Evolutionary conservation across 1,140 invertebrate species (phyloP), one percentile per base, ranked within the genome.

Genomic region (Bombus haemorrhoidalis): DNA sequence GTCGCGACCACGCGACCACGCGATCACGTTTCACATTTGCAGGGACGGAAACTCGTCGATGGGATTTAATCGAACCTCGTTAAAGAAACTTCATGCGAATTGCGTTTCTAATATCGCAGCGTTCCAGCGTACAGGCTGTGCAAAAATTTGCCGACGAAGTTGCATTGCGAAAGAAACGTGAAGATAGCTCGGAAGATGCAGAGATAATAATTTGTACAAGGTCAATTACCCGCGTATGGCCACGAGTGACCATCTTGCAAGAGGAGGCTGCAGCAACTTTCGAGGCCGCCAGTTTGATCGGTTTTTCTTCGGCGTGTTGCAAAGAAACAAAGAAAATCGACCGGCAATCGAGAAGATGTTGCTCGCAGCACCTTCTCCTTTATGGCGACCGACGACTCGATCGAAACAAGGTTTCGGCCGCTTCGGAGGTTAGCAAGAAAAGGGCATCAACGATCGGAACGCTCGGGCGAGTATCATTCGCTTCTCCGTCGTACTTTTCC

Each of bases 231-330:
- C 93, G 90, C 78, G 92, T 81, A 74, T 93, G 92, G 88, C 93
- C 92, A 89, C 94, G 94, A 79, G 93, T 93, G 93, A 95, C 94
- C 94, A 95, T 95, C 92, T 94, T 95, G 91, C 92, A 90, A 86
- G 94, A 91, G 90, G 92, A 85, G 90, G 91, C 86, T 74, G 91
- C 86, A 81, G 91, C 90, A 89, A 91, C 91, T 87, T 93, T 93
- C 75, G 92, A 92, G 84, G 94, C 91, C 91, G 94, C 93, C 94
- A 94, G 93, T 92, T 94, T 94, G 92, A 85, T 43, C 53, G 68
- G 32, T 88, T 68, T 78, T 32, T 75, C 22, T 82, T 77, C 81
- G 43, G 47, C 59, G 47, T 53, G 37, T 77, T 37, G 39, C 57
- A 57, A 43, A 41, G 81, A 78, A 18, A 62, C 59, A n/a, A 41